phyloP scores from a whole-genome alignment of 92 coral and sea anemone species.

The Umimayanthus kanabou region DNA sequence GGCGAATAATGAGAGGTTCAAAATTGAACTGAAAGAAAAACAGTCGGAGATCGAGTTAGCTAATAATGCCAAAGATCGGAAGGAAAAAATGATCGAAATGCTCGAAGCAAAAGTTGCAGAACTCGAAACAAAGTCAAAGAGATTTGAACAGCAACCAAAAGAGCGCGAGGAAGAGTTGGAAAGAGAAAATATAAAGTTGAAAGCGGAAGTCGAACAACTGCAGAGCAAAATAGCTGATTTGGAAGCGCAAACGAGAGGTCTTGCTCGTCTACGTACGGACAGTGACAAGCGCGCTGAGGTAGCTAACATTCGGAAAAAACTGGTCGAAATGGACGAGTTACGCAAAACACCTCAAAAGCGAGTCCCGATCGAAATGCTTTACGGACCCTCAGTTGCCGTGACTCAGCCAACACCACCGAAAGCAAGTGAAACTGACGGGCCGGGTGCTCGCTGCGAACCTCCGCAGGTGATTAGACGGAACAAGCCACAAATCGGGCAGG shows the following conservation, averaged over 20 bases:
- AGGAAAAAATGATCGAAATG: slow-evolving; percentile 30
- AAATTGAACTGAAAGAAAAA: slow-evolving; percentile 33
- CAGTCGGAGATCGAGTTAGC: slow-evolving; percentile 34
- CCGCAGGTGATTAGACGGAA: slow-evolving; percentile 3
- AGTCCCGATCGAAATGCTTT: slow-evolving; percentile 24
- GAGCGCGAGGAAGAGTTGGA: slow-evolving; percentile 32
- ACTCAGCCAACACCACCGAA: neutral
- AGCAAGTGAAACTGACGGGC: slow-evolving; percentile 8
- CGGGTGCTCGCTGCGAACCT: neutral
- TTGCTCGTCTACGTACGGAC: slow-evolving; percentile 4
- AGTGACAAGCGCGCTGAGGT: slow-evolving; percentile 8
- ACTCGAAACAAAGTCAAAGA: slow-evolving; percentile 14
- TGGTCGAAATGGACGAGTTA: slow-evolving; percentile 25
- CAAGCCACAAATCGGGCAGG: slow-evolving; percentile 27
- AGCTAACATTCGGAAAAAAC: slow-evolving; percentile 12
- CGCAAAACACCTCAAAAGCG: slow-evolving; percentile 18
- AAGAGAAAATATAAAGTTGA: slow-evolving; percentile 59
- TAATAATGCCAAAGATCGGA: slow-evolving; percentile 32
- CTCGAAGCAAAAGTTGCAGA: slow-evolving; percentile 22
- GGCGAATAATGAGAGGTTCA: slow-evolving; percentile 30
- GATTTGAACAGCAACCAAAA: slow-evolving; percentile 39
- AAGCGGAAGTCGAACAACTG: slow-evolving; percentile 49
- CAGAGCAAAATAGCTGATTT: slow-evolving; percentile 51
- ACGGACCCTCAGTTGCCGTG: slow-evolving; percentile 21
- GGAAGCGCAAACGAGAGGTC: slow-evolving; percentile 54